phyloP scores from a whole-genome alignment of 2,113 vertebrate genomes.

The Anolis carolinensis region DNA sequence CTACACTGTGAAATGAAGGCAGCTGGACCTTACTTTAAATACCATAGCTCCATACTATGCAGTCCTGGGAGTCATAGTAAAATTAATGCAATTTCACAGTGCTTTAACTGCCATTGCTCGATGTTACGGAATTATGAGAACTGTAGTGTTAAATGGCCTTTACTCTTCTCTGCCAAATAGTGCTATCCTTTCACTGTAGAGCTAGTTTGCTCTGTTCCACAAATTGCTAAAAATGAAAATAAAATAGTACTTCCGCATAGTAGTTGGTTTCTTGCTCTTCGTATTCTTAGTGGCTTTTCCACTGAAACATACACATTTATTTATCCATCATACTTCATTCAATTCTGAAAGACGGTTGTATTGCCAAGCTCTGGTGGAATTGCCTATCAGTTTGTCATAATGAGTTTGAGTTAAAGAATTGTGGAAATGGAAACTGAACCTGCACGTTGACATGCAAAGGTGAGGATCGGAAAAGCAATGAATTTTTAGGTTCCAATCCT shows the following conservation, averaged over 20 bases:
- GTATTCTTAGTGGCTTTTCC: background rate
- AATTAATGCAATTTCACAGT: no score
- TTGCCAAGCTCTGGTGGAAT: background rate
- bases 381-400: background rate
- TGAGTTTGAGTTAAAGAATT: background rate
- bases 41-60: no score
- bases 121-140: no score
- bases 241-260: background rate
- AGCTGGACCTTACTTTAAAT: no score
- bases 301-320: background rate
- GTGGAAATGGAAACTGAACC: background rate
- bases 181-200: no score
- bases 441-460: background rate
- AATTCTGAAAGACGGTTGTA: background rate
- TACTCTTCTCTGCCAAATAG: no score
- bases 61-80: no score
- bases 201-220: background rate
- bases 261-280: background rate
- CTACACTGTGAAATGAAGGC: no score
- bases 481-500: background rate
- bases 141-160: no score
- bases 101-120: no score
- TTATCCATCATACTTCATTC: background rate
- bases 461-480: background rate
- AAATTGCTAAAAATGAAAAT: background rate